Evolutionary conservation across 2,888 invertebrate species (phyloP), one percentile per base, ranked within the genome.

Genomic region (Pycnomerus fuliginosus): DNA sequence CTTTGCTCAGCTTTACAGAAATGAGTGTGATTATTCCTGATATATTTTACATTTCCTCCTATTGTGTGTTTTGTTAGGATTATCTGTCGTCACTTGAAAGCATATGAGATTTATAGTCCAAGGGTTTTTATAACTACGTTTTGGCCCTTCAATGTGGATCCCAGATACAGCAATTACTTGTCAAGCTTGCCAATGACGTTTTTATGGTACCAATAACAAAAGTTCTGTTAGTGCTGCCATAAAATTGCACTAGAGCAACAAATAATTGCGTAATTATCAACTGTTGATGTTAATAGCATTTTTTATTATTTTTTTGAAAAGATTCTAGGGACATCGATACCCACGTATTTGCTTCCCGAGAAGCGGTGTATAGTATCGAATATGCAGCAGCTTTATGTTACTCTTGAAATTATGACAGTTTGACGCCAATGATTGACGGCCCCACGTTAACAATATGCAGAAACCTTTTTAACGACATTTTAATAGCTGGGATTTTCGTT

Each of bases 1-100:
- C 55, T 58, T 55, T 58, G 35, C 54, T 52, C 58, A 58, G 58
- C 58, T 58, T 56, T 52, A 28, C 50, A 49, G 48, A 42, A 49
- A 52, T 32, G 41, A 34, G 43, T 50, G 48, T 48, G 36, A n/a
- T 50, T 42, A 46, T 50, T 44, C 36, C 47, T 50, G 47, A 48
- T 47, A n/a, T n/a, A 48, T 37, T 49, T 43, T 36, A 48, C 33
- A 41, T 44, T 48, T 44, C 38, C 39, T 45, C 29, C 29, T 34
- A 43, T 40, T 46, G 46, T 47, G 37, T 48, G 35, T 37, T 50
- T 37, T 36, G 28, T 16, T 38, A 40, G 20, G 41, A 37, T 36
- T 31, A 44, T 46, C 49, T 49, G 47, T 52, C 52, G 35, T 46
- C 52, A 32, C n/a, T 14, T 37, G 16, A 16, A 22, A 17, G 37